Base-by-base conservation (phyloP, 2,888 invertebrate species). In the Sphaerophoria taeniata region DNA sequence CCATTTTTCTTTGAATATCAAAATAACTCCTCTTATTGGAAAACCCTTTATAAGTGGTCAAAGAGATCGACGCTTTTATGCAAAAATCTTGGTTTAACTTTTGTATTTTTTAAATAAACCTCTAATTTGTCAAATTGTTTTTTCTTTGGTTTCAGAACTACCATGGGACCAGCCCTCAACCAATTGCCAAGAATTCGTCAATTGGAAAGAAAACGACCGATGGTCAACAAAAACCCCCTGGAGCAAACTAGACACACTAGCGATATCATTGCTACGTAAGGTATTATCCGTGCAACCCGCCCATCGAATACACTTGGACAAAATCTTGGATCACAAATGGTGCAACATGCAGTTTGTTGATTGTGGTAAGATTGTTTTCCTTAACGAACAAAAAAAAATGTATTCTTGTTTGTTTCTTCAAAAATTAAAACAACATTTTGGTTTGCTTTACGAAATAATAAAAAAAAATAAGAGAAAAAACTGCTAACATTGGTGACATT, bases 161-260 rank as follows among this genome's bases (percentile, higher is more conserved):
- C 98, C 99, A 56, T 99, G 99, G 99, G 97, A 98, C 93, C 95
- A 96, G 90, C 96, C 99, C 6, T 93, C 94, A 78, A 90, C 91
- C 61, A 93, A 93, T 31, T 97, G 96, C 90, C 89, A 92, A 82
- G 97, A 97, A 89, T 98, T 95, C 92, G 92, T 93, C 60, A 94
- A 94, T 82, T 98, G 97, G 96, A 95, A 94, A 89, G 94, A 94
- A 45, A 94, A 93, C 80, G 94, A 95, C 88, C 93, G 93, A 86
- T 95, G 95, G 91, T 93, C 95, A 88, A 93, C 93, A 51, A 92
- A 93, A 67, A 94, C 95, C 7, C 97, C 97, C 0, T 98, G 97
- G 97, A 94, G 93, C 87, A 97, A 97, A 92, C 92, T 98, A 88
- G 95, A 96, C 89, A 95, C 95, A 63, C 92, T 95, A 84, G 96